Evolutionary conservation across 2,113 vertebrate genomes (phyloP).

Genomic region (Marmota flaviventris): DNA sequence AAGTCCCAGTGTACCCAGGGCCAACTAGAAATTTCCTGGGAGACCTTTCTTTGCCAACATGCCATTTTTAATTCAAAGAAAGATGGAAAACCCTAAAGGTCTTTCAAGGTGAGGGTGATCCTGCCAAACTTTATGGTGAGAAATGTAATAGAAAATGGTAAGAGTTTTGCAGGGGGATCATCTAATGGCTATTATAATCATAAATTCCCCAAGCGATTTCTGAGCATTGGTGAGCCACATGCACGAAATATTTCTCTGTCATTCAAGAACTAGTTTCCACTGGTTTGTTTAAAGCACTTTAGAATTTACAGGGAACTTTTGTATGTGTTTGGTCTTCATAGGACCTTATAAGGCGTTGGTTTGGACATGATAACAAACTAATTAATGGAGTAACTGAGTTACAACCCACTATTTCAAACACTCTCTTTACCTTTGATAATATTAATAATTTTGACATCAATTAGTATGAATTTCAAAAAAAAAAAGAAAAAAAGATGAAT

Average conservation of each 20-base stretch:
- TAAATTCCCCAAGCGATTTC: neutral
- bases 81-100: neutral
- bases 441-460: neutral
- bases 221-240: neutral
- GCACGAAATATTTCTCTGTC: neutral
- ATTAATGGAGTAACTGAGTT: neutral
- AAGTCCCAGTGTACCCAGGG: rapidly evolving
- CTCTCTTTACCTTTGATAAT: neutral
- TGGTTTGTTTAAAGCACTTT: slow-evolving; percentile 17
- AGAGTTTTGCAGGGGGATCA: neutral
- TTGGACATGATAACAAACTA: neutral
- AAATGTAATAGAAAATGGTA: neutral
- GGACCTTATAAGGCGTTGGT: neutral
- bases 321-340: neutral
- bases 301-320: neutral
- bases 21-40: no score
- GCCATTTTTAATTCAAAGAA: neutral
- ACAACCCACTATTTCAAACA: neutral
- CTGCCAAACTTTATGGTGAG: neutral
- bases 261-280: neutral
- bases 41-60: neutral
- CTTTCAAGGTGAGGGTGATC: neutral
- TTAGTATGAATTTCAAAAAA: neutral
- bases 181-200: neutral
- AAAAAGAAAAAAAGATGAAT: neutral